Percentiles rank a stretch among this genome's conserved stretches.
Conservation (phyloP, 2,888 invertebrate genomes). For the Platycheirus rosarum region DNA sequence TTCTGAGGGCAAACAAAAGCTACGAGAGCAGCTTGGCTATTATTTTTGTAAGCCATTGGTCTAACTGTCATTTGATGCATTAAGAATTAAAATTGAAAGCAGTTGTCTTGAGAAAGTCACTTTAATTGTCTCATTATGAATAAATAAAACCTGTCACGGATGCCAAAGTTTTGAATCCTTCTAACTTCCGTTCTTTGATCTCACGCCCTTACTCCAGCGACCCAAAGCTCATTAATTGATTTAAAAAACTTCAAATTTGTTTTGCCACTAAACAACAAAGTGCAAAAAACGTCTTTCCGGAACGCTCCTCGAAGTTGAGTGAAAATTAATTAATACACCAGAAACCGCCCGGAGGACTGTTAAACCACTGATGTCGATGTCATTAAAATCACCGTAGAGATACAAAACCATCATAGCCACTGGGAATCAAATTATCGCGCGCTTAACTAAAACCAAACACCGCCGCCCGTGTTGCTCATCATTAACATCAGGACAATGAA, state of each 20-base stretch:
- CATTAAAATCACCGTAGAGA: slow-evolving; percentile 65
- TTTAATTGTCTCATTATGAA: no score
- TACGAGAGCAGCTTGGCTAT: no score
- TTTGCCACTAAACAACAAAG: slow-evolving; percentile 59
- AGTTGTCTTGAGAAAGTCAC: no score
- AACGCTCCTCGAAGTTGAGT: slow-evolving; percentile 14
- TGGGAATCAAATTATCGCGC: slow-evolving; percentile 75
- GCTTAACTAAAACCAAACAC: slow-evolving; percentile 74
- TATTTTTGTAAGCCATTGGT: no score
- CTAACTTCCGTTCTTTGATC: slow-evolving; percentile 7
- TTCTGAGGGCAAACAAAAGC: no score
- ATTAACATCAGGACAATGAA: slow-evolving; percentile 50
- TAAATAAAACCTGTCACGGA: no score
- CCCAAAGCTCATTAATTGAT: slow-evolving; percentile 52
- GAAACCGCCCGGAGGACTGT: slow-evolving; percentile 60
- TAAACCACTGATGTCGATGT: slow-evolving; percentile 53
- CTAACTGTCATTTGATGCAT: no score
- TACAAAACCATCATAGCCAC: slow-evolving; percentile 46
- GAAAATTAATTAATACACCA: slow-evolving; percentile 66
- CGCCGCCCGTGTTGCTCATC: slow-evolving; percentile 29
- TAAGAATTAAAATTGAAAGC: no score
- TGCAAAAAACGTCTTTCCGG: slow-evolving; percentile 25
- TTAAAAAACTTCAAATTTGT: slow-evolving; percentile 59
- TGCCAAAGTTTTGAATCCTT: no score
- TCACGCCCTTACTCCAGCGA: not conserved